Percentiles rank a stretch among this genome's conserved stretches.
Conservation (phyloP, 2,888 invertebrate species). For the Steinernema scapterisci region DNA sequence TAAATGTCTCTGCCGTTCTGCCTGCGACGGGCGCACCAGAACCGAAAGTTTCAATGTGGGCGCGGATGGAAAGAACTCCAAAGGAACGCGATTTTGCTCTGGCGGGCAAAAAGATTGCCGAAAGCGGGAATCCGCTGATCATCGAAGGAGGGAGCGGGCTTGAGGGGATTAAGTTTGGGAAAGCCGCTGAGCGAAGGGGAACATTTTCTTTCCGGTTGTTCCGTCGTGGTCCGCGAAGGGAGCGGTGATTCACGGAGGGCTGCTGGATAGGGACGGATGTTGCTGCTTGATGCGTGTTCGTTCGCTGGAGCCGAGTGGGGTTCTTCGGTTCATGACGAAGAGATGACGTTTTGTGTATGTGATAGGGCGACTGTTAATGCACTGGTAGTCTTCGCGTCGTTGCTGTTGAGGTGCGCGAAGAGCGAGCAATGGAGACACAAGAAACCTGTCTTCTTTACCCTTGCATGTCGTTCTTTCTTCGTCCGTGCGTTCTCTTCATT, state of each 20-base stretch:
- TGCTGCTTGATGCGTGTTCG: neutral
- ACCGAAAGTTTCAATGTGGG: too few relatives aligned
- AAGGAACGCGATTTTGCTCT: too few relatives aligned
- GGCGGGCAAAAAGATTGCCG: too few relatives aligned
- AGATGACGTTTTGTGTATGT: conserved; percentile 21
- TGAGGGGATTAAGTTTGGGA: conserved; percentile 23
- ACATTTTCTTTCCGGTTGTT: conserved; percentile 17
- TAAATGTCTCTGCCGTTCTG: neutral
- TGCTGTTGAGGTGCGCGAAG: conserved; percentile 17
- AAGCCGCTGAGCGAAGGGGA: neutral
- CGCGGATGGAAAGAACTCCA: too few relatives aligned
- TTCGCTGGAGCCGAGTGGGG: neutral
- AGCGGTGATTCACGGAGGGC: conserved; percentile 3
- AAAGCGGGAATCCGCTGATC: neutral
- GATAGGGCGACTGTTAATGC: conserved; percentile 30
- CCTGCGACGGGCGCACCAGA: too few relatives aligned
- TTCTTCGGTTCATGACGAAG: conserved; percentile 12
- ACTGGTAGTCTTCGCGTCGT: neutral
- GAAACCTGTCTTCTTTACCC: conserved; percentile 31
- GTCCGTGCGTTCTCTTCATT: conserved; percentile 29
- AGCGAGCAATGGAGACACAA: neutral
- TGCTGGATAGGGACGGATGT: neutral
- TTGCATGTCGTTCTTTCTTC: conserved; percentile 30
- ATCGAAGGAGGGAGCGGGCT: neutral
- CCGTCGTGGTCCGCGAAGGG: too few relatives aligned